phyloP scores from a whole-genome alignment of 2,113 vertebrate species.

The Lophotis ruficrista region DNA sequence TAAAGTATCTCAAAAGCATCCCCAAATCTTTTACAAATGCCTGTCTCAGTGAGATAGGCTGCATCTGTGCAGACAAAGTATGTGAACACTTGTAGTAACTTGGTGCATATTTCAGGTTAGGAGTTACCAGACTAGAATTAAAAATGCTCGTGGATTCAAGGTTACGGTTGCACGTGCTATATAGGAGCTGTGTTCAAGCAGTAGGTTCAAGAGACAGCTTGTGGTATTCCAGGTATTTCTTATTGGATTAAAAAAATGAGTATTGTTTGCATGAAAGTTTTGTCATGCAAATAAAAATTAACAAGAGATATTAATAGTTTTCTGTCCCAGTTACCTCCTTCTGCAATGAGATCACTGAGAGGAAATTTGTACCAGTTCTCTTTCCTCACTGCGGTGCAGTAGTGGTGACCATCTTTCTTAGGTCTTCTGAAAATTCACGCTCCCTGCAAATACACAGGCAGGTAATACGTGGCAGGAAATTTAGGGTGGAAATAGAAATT shows the following conservation, averaged over 20 bases:
- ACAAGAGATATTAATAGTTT: not conserved
- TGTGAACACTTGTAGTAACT: not conserved
- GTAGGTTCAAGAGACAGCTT: not conserved
- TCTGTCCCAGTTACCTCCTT: not conserved
- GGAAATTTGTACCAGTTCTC: not conserved
- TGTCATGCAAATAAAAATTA: not conserved
- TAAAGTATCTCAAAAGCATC: not conserved
- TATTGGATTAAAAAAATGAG: not conserved
- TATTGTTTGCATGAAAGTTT: not conserved
- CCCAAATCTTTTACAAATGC: not conserved
- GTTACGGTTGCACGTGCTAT: fast-evolving
- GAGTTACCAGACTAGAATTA: not conserved
- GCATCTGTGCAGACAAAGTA: not conserved
- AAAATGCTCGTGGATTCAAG: fast-evolving
- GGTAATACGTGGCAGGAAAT: not conserved
- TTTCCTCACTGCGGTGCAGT: not conserved
- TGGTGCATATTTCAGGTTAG: not conserved
- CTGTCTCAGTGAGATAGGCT: not conserved
- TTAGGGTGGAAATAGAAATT: constrained; percentile 21
- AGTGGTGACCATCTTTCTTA: not conserved
- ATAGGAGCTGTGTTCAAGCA: not conserved
- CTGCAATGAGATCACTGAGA: not conserved
- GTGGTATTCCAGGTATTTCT: not conserved
- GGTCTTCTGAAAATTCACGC: not conserved
- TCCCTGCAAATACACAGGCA: not conserved